A percentile compares a stretch with the other conserved stretches of the same genome.
Conservation (phyloP, 2,113 vertebrate species). For the Ahaetulla prasina region DNA sequence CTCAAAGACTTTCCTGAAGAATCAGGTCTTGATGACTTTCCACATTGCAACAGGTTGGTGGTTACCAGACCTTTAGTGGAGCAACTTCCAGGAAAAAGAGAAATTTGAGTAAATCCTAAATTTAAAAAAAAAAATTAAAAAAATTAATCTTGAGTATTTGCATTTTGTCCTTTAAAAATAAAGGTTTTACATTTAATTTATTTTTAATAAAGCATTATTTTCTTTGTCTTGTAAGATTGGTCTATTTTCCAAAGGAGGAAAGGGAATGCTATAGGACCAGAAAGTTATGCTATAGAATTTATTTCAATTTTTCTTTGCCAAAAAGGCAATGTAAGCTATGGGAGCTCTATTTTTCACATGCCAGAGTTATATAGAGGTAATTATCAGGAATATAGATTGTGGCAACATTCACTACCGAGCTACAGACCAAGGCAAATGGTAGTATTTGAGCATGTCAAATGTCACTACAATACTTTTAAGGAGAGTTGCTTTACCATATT, state of each 20-base stretch:
- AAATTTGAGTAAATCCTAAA: not conserved
- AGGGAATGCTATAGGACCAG: not conserved
- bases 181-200: not conserved
- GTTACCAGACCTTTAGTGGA: not conserved
- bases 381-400: not conserved
- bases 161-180: not conserved
- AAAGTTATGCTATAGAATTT: not conserved
- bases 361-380: not conserved
- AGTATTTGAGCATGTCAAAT: not conserved
- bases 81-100: not conserved
- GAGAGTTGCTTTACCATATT: not conserved
- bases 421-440: not conserved
- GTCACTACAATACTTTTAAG: not conserved
- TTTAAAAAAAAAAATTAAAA: too few species aligned
- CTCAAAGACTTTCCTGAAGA: not conserved
- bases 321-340: not conserved
- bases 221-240: not conserved
- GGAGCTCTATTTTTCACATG: not conserved
- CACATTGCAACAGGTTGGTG: not conserved
- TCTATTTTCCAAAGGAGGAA: not conserved
- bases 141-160: not conserved
- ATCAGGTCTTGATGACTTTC: not conserved
- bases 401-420: not conserved
- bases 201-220: not conserved
- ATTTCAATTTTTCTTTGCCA: not conserved